Percentiles rank a stretch among this genome's conserved stretches.
Conservation (phyloP, 2,888 invertebrate genomes). For the Drosophila nr. fundita region DNA sequence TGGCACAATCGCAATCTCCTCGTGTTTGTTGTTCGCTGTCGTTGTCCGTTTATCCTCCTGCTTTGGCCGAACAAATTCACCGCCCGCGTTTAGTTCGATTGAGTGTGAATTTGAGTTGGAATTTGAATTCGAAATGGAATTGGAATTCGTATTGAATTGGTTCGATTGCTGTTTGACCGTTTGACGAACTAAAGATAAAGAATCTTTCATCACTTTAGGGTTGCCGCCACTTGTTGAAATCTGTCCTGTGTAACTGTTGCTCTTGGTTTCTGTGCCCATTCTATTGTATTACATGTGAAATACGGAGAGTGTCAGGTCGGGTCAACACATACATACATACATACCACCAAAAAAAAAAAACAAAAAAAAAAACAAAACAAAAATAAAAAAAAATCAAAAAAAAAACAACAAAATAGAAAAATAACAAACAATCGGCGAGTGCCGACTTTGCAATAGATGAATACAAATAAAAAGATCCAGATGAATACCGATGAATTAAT, state of each 20-base stretch:
- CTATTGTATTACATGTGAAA: constrained; percentile 76
- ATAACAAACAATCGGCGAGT: not conserved
- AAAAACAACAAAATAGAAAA: not conserved
- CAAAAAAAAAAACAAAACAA: not conserved
- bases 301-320: constrained; percentile 78
- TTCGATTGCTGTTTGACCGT: constrained; percentile 65
- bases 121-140: constrained; percentile 30
- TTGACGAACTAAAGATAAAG: constrained; percentile 78
- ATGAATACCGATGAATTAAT: not conserved
- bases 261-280: constrained; percentile 83
- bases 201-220: constrained; percentile 79
- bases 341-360: constrained; percentile 25
- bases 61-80: constrained; percentile 49
- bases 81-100: constrained; percentile 44
- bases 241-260: constrained; percentile 81
- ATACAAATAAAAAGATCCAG: not conserved
- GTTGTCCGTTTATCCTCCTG: constrained; percentile 26
- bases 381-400: too few relatives aligned
- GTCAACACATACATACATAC: constrained; percentile 60
- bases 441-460: not conserved
- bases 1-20: constrained; percentile 69
- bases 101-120: constrained; percentile 42
- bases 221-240: constrained; percentile 77
- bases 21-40: constrained; percentile 28
- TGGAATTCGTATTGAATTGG: constrained; percentile 47